Evolutionary conservation across 2,797 vertebrate genomes (phyloP), one percentile per base, ranked within the genome.

Genomic region (Platalea minor): DNA sequence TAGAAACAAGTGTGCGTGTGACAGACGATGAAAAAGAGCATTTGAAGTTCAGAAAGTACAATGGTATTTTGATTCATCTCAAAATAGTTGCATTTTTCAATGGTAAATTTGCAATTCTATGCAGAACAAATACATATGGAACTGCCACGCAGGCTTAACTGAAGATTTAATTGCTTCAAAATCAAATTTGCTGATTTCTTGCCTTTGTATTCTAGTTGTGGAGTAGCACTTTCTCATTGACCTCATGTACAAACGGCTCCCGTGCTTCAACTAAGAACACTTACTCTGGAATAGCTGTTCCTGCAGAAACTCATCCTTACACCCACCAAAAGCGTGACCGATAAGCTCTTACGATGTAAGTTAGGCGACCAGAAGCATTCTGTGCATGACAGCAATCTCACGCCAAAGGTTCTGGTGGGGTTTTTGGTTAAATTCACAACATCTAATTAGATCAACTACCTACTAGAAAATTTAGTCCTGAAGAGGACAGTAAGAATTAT

Each of bases 381-480:
- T 59, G 45, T 31, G n/a, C 77, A 98, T 97, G 98, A 14, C 98
- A 95, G 98, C 98, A 33, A 98, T 98, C 96, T 98, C 98, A 37
- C 95, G 89, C 84, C 98, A 97, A 35, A 90, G 97, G 60, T 76
- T 79, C 45, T 61, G 60, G 28, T 18, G 39, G 53, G 41, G n/a
- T 29, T 68, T 79, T 81, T 85, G 67, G 64, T 86, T 85, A 67
- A 61, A 73, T 24, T 82, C 60, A 21, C 54, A 75, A 35, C 24
- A 39, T 25, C 97, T 97, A 2, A 97, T 98, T 74, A 98, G 98
- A 96, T 98, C 98, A 97, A 98, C 98, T 89, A 98, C 98, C 98
- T 98, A 98, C 97, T 98, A 98, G 96, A 98, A 99, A 97, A 98
- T 98, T 96, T 98, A 93, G 98, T 98, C 53, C 98, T 97, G 61